Base-by-base conservation (phyloP, 2,888 invertebrate species). In the Subacronicta megacephala region DNA sequence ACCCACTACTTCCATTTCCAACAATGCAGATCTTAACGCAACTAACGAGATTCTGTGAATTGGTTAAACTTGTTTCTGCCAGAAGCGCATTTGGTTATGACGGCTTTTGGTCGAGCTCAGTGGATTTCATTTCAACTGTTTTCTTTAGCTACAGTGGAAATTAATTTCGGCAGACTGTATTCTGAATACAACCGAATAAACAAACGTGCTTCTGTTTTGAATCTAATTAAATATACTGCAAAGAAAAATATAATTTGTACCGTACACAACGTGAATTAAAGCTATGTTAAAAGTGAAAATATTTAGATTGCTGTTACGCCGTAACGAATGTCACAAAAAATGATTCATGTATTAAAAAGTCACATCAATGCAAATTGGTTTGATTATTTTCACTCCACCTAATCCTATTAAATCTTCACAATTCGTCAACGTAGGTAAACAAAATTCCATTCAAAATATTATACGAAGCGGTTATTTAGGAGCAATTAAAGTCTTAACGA, bases 361-460 rank as follows among this genome's bases (percentile, higher is more conserved):
- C 62, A 67, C 52, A 57, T 69, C 70, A 63, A 66, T 63, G 64
- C 46, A 69, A 66, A 66, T 66, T 69, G 46, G 20, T 42, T 63
- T 43, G 49, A 66, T 69, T 66, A 49, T 53, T 70, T 69, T 35
- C 38, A 50, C 36, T 35, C 42, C 18, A 12, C 51, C 57, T 66
- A 69, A 66, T 53, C 57, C 50, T 35, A 33, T 69, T 50, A 50
- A 53, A 57, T 63, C 64, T 53, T 70, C 16, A 57, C 64, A 69
- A 66, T 69, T 75, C 78, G 79, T 77, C 81, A 68, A 72, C 76
- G 78, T 76, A 66, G 37, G 69, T 75, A 81, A 81, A 80, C 78
- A 82, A 79, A 83, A 81, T 72, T 70, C 72, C 75, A 73, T 81
- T 77, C 59, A 58, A 74, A 77, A 80, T 65, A 62, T 71, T 47